Conservation (phyloP, 2,797 vertebrate genomes). For the Garrulus glandarius region DNA sequence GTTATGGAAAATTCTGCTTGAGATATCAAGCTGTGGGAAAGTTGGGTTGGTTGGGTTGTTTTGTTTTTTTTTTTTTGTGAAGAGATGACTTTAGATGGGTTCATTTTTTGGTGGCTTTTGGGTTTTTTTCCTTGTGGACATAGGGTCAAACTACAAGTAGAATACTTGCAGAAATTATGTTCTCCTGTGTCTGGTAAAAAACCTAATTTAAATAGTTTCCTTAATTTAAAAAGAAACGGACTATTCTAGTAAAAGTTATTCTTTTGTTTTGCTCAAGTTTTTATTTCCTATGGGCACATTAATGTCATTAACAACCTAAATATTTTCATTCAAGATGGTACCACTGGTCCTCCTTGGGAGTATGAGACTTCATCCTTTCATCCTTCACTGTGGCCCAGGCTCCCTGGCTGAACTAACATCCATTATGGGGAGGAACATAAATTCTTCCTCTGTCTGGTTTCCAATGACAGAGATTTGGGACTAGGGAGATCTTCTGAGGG, state of each 20-base stretch:
- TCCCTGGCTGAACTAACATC: neutral
- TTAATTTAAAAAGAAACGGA: neutral
- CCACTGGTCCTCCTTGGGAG: neutral
- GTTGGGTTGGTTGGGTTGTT: neutral
- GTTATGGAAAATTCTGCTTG: neutral
- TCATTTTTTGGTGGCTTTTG: neutral
- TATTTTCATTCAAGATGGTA: neutral
- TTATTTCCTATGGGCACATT: neutral
- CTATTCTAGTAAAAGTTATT: neutral
- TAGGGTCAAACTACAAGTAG: neutral
- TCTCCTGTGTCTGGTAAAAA: neutral
- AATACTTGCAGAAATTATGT: neutral
- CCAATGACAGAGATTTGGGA: neutral
- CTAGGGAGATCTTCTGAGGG: neutral
- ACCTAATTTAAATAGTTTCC: neutral
- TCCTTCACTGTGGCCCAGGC: fast-evolving
- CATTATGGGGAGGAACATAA: neutral
- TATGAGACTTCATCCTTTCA: neutral
- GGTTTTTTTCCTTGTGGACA: neutral
- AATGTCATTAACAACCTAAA: neutral
- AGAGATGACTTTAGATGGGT: neutral
- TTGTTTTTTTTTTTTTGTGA: neutral
- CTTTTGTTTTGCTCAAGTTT: neutral
- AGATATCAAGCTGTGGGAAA: neutral
- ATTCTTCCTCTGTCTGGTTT: neutral